These are phyloP conservation scores for Cirrhinus molitorella DNA, from an alignment of 2,797 vertebrate genomes.

Conservation along the genomic window DNA sequence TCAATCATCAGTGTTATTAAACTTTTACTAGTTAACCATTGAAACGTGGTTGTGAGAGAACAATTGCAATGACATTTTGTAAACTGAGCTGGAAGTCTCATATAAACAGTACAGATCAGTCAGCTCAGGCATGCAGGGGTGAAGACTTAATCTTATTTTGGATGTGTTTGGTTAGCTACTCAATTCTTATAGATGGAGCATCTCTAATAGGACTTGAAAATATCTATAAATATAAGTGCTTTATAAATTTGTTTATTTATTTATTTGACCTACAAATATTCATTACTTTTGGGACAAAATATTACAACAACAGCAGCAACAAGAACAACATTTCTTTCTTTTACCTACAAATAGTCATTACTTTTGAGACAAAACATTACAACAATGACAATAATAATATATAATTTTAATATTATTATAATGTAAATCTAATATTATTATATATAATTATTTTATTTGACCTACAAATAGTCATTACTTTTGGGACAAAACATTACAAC, in stretches of 20 bases:
- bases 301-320: no score
- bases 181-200: not conserved
- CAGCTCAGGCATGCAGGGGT: not conserved
- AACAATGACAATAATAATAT: no score
- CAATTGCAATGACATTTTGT: constrained; percentile 18
- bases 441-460: not conserved
- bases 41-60: not conserved
- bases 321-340: no score
- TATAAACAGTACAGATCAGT: constrained; percentile 12
- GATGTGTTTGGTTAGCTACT: not conserved
- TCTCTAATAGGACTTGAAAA: not conserved
- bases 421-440: no score
- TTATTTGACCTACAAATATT: no score
- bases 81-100: constrained; percentile 4
- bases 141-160: not conserved
- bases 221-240: no score
- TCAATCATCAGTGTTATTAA: constrained; percentile 3
- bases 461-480: not conserved
- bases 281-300: not conserved
- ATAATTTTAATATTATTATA: no score
- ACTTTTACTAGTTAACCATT: constrained; percentile 15
- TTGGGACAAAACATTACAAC: not conserved
- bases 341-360: no score
- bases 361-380: no score
- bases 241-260: no score